Evolutionary conservation across 1,140 invertebrate species (phyloP), one percentile per base, ranked within the genome.

Genomic region (Apolygus lucorum): DNA sequence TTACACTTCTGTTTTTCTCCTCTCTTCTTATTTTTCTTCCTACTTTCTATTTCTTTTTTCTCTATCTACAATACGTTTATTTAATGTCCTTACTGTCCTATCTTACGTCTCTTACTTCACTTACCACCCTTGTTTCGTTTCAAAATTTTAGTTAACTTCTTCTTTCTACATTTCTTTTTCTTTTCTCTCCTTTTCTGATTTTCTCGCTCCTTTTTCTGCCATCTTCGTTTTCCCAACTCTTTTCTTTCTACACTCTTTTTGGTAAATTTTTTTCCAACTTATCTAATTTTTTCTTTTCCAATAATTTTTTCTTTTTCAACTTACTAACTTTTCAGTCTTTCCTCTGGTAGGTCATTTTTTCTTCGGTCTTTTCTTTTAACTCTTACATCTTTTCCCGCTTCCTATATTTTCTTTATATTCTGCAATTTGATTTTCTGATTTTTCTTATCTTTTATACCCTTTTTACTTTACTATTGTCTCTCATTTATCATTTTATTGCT

Each of bases 291-390:
- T n/a, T n/a, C n/a, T n/a, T n/a, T n/a, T n/a, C n/a, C n/a, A n/a
- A n/a, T n/a, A n/a, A n/a, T n/a, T n/a, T n/a, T n/a, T n/a, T n/a
- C n/a, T n/a, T n/a, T n/a, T n/a, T n/a, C n/a, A n/a, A n/a, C n/a
- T n/a, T n/a, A n/a, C n/a, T n/a, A n/a, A n/a, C n/a, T n/a, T n/a
- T n/a, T n/a, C n/a, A n/a, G n/a, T 52, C 67, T 68, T 42, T 63
- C 27, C 29, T 24, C n/a, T 29, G 28, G 8, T 29, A 14, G 21
- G n/a, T 24, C 22, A 21, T 22, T 68, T 25, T 25, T 28, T 63
- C 49, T 68, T 68, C 67, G 59, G 52, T 28, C 27, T 62, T 54
- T 62, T 28, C n/a, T n/a, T n/a, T n/a, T n/a, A n/a, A n/a, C n/a
- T n/a, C n/a, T n/a, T n/a, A n/a, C n/a, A n/a, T n/a, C n/a, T n/a